Conservation (phyloP, 2,797 vertebrate genomes). For the Cephalopachus bancanus region DNA sequence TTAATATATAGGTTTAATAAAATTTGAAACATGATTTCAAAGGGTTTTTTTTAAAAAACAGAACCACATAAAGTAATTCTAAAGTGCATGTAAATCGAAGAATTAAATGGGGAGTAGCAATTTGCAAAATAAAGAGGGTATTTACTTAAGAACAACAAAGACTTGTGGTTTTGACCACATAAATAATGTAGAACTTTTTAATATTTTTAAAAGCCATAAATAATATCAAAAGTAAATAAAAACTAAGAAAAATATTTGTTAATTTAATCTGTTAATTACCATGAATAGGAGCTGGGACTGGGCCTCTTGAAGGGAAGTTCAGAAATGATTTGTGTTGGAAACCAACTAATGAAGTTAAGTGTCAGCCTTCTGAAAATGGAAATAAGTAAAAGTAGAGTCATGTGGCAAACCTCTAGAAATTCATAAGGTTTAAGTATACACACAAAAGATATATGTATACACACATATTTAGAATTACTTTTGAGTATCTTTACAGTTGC, state of each 20-base stretch:
- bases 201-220: background rate
- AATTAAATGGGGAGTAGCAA: slow-evolving; percentile 26
- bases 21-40: slow-evolving; percentile 17
- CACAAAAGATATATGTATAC: background rate
- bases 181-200: background rate
- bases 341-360: background rate
- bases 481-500: slow-evolving; percentile 31
- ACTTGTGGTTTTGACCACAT: background rate
- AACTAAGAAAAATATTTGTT: slow-evolving; percentile 1
- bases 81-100: background rate
- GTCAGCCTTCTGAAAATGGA: slow-evolving; percentile 6
- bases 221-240: slow-evolving; percentile 55
- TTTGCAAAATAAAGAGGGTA: background rate
- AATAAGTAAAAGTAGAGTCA: background rate
- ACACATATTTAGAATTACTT: slow-evolving; percentile 5
- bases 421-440: background rate
- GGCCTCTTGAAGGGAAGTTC: background rate
- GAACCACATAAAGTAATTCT: background rate
- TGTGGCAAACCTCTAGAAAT: background rate
- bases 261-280: background rate
- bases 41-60: background rate
- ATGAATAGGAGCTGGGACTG: background rate
- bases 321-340: slow-evolving; percentile 4
- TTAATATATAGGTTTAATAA: slow-evolving; percentile 30
- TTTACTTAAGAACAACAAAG: background rate